Base-by-base conservation (phyloP, 2,888 invertebrate genomes). In the Leucophora obtusa region DNA sequence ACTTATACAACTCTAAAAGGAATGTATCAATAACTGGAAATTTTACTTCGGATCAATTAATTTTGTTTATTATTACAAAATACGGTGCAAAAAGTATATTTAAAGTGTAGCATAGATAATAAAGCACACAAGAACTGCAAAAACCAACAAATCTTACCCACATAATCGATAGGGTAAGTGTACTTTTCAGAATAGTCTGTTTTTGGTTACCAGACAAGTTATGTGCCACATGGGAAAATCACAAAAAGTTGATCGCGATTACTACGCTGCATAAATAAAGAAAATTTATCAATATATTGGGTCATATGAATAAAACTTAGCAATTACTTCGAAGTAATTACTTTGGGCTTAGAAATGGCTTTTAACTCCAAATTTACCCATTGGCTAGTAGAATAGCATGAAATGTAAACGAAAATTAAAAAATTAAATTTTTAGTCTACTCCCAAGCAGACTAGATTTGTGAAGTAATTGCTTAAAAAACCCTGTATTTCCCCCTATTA, bases 161-260 rank as follows among this genome's bases (percentile, higher is more conserved):
- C 43, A n/a, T n/a, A 47, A 5, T 47, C n/a, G 11, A 47, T 14
- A 47, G 43, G 43, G 43, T 47, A 14, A 56, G 18, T 54, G 4
- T 56, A 56, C 24, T n/a, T 38, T 28, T 7, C 11, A 11, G 38
- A 5, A 1, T 38, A 11, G n/a, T n/a, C n/a, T n/a, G n/a, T n/a
- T 38, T 38, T 38, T 38, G 8, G 38, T 38, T 38, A 38, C 38
- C 38, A 38, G 1, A 35, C 50, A 50, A 50, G 63, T 60, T 65
- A 74, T 79, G 43, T 53, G 62, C 56, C 72, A 72, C 72, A 72
- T 70, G 70, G 47, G 14, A 11, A 28, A 6, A 28, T 28, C 1
- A 14, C 38, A 38, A 38, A 38, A 38, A 38, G 38, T 38, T 10
- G 4, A 11, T 11, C 38, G 28, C 28, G 28, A 28, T 28, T 28